These are phyloP conservation scores for Scyliorhinus canicula DNA, from an alignment of 2,797 vertebrate genomes.

Conservation along the genomic window DNA sequence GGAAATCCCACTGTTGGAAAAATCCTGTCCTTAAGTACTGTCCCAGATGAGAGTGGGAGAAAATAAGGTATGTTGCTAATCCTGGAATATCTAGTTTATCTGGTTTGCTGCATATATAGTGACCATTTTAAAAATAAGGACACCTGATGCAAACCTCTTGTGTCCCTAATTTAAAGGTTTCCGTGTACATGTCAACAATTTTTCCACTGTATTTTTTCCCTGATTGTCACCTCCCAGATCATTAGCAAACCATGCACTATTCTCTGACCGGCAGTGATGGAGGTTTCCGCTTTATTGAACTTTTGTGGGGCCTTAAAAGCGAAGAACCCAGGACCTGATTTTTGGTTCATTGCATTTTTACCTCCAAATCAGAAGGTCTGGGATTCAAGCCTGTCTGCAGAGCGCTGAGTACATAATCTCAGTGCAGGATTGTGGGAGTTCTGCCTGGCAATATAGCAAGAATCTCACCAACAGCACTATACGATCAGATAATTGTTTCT, in stretches of 20 bases:
- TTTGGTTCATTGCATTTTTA: not conserved
- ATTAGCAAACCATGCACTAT: not conserved
- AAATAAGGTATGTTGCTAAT: too few species aligned
- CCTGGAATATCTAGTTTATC: too few species aligned
- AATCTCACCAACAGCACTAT: not conserved
- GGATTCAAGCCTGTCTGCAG: not conserved
- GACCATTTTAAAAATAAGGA: too few species aligned
- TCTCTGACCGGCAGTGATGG: not conserved
- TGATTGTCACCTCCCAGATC: not conserved
- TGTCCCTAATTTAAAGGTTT: too few species aligned
- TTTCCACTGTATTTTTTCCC: not conserved
- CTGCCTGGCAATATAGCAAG: not conserved
- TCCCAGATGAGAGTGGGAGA: too few species aligned
- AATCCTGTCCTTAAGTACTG: too few species aligned
- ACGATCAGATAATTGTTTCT: not conserved
- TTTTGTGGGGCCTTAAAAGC: too few species aligned
- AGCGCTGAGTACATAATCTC: not conserved
- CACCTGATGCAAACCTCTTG: too few species aligned
- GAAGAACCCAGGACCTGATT: not conserved
- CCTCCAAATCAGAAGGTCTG: too few species aligned
- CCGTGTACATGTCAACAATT: not conserved
- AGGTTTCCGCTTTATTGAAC: not conserved
- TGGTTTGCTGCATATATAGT: too few species aligned
- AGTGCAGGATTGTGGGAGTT: not conserved
- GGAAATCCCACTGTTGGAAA: not conserved